phyloP scores from a whole-genome alignment of 2,797 vertebrate genomes.

The Tapirus indicus region DNA sequence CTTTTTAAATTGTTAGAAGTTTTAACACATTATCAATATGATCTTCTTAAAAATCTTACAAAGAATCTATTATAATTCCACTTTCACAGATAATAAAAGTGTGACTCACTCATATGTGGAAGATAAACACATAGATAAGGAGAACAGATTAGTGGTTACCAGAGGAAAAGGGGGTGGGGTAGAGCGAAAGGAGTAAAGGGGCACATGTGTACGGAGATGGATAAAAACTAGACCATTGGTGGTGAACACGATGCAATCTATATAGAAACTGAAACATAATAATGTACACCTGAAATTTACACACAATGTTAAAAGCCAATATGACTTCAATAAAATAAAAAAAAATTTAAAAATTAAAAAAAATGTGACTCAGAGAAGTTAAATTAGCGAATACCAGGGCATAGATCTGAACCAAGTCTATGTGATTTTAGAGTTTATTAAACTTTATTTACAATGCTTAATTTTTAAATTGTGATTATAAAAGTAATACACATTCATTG shows the following conservation, averaged over 20 bases:
- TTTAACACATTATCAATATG: background rate
- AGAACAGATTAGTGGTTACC: too few relatives aligned
- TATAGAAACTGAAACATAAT: too few relatives aligned
- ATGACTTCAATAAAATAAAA: too few relatives aligned
- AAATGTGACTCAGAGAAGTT: background rate
- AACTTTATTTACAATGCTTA: background rate
- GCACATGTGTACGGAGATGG: too few relatives aligned
- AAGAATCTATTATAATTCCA: background rate
- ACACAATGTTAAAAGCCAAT: too few relatives aligned
- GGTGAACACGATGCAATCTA: too few relatives aligned
- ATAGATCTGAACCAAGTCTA: background rate
- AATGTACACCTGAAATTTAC: too few relatives aligned
- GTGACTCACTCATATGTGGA: background rate
- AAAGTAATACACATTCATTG: background rate
- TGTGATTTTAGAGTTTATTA: background rate
- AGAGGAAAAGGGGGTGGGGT: too few relatives aligned
- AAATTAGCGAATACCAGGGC: background rate
- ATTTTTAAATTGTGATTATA: conserved; percentile 43
- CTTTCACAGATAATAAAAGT: background rate
- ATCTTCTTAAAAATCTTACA: background rate
- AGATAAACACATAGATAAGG: too few relatives aligned
- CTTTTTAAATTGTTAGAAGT: conserved; percentile 15
- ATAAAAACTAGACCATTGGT: too few relatives aligned
- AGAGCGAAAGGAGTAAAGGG: too few relatives aligned
- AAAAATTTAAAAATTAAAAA: background rate